phyloP scores from a whole-genome alignment of 2,113 vertebrate species.

The Nanorana parkeri region DNA sequence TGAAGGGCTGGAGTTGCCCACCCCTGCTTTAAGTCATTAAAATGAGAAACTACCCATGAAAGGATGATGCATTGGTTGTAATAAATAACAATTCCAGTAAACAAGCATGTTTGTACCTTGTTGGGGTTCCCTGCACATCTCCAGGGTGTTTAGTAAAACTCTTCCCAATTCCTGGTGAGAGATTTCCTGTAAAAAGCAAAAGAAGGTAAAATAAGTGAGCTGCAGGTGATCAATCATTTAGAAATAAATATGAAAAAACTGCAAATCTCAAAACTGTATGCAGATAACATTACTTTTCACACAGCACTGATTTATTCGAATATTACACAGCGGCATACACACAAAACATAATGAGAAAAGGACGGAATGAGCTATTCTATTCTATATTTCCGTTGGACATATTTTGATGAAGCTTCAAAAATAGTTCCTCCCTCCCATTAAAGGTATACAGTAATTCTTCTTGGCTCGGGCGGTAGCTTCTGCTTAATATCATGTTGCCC shows the following conservation, averaged over 20 bases:
- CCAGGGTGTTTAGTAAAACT: constrained; percentile 90
- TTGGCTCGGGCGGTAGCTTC: too few relatives aligned
- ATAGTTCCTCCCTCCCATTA: not conserved
- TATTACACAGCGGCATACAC: not conserved
- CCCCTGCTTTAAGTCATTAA: too few relatives aligned
- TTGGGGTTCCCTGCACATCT: constrained; percentile 79
- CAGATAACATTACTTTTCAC: not conserved
- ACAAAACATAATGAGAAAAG: constrained; percentile 3
- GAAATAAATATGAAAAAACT: not conserved
- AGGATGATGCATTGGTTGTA: too few relatives aligned
- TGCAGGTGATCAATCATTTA: not conserved
- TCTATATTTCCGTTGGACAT: not conserved
- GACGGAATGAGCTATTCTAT: too few relatives aligned
- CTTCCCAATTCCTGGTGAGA: constrained; percentile 87
- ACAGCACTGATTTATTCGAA: not conserved
- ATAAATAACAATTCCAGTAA: too few relatives aligned
- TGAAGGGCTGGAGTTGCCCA: too few relatives aligned
- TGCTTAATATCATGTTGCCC: too few relatives aligned
- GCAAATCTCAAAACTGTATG: not conserved
- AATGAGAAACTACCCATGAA: too few relatives aligned
- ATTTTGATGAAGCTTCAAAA: not conserved
- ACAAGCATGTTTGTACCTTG: constrained; percentile 74
- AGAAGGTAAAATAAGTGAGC: constrained; percentile 52
- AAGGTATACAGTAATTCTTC: not conserved
- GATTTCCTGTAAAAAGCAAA: constrained; percentile 75